Conservation (phyloP, 1,140 invertebrate species). For the Vollenhovia emeryi region DNA sequence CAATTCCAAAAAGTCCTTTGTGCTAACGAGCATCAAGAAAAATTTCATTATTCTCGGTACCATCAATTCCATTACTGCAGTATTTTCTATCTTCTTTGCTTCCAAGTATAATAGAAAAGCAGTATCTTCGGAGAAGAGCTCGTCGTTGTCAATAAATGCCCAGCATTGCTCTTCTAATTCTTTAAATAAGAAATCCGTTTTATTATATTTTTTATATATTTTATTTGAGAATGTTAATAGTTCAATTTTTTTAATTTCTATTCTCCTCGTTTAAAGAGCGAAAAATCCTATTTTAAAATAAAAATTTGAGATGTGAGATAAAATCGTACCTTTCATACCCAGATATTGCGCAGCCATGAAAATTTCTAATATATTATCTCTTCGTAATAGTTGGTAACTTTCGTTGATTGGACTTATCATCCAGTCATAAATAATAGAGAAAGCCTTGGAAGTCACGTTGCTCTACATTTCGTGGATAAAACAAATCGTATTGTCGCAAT, state of each 20-base stretch:
- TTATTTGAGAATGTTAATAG: neutral
- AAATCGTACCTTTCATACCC: conserved; percentile 87
- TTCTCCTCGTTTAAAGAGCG: too few relatives aligned
- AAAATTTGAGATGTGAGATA: neutral
- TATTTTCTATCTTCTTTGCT: conserved; percentile 85
- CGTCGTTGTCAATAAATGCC: conserved; percentile 89
- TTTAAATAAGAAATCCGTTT: conserved; percentile 67
- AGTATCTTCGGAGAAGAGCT: conserved; percentile 89
- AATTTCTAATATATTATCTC: conserved; percentile 89
- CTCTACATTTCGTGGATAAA: conserved; percentile 77
- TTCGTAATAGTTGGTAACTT: conserved; percentile 86
- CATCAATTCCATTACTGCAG: conserved; percentile 89
- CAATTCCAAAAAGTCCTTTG: conserved; percentile 89
- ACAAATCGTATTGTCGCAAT: neutral
- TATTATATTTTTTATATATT: neutral
- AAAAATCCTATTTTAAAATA: neutral
- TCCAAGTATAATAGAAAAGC: conserved; percentile 90
- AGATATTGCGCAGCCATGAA: conserved; percentile 89
- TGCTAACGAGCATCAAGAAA: conserved; percentile 90
- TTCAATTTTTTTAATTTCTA: neutral
- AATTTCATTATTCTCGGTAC: conserved; percentile 90
- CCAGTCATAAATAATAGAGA: conserved; percentile 91
- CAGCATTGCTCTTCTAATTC: conserved; percentile 91
- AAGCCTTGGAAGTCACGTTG: conserved; percentile 87
- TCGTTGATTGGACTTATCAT: conserved; percentile 88